Evolutionary conservation across 2,888 invertebrate genomes (phyloP).

Genomic region (Athetis lepigone): DNA sequence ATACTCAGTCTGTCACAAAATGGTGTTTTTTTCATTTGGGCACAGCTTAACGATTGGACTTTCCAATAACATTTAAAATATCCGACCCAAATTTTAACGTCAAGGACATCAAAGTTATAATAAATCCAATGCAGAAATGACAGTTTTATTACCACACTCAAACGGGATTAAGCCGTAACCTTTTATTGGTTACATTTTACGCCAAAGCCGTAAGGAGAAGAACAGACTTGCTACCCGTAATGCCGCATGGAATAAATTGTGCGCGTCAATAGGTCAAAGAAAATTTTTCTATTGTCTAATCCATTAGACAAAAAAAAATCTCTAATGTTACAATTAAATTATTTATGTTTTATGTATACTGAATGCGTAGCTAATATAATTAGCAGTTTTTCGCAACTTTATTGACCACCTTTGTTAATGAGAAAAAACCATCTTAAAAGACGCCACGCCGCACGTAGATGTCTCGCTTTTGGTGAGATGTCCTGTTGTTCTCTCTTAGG

Average conservation of each 20-base stretch:
- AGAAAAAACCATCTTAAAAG: too few species aligned
- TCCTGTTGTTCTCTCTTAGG: too few species aligned
- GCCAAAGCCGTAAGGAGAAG: slow-evolving; percentile 59
- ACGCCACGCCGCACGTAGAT: too few species aligned
- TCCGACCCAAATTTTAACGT: slow-evolving; percentile 59
- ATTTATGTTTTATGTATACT: too few species aligned
- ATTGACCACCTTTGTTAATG: too few species aligned
- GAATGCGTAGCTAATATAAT: too few species aligned
- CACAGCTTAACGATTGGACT: slow-evolving; percentile 17
- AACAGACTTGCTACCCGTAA: slow-evolving; percentile 23
- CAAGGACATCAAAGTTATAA: slow-evolving; percentile 76
- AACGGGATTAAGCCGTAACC: slow-evolving; percentile 79
- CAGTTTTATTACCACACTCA: slow-evolving; percentile 79
- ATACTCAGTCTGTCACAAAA: neutral
- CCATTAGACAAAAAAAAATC: too few species aligned
- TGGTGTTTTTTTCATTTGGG: slow-evolving; percentile 12
- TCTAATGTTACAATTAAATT: too few species aligned
- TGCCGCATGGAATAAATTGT: neutral
- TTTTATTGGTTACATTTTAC: slow-evolving; percentile 80
- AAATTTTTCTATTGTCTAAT: slow-evolving; percentile 7
- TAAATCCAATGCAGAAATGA: slow-evolving; percentile 79
- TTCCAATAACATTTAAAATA: slow-evolving; percentile 56
- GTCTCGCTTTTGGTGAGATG: too few species aligned
- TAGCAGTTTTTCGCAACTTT: too few species aligned
- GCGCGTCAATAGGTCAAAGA: neutral